Conservation (phyloP, 2,888 invertebrate species). For the Elegia similella region DNA sequence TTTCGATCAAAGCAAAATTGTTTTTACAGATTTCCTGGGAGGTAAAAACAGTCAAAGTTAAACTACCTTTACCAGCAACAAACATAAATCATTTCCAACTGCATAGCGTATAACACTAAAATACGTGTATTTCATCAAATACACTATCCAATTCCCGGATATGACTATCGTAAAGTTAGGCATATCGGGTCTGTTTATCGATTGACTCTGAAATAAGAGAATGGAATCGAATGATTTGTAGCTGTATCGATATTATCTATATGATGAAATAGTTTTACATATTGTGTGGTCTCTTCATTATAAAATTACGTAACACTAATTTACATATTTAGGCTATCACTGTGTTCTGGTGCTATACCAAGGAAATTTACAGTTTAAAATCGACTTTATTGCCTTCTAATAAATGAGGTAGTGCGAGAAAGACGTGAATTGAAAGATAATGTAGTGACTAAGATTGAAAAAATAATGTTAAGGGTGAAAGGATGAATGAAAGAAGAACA, state of each 20-base stretch:
- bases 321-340: neutral
- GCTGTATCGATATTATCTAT: slow-evolving; percentile 35
- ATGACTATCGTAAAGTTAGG: slow-evolving; percentile 20
- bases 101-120: neutral
- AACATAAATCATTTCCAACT: neutral
- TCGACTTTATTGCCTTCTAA: neutral
- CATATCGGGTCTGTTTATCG: slow-evolving; percentile 19
- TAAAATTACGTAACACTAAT: neutral
- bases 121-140: slow-evolving; percentile 12
- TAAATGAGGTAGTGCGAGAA: too few relatives aligned
- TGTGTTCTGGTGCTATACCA: neutral
- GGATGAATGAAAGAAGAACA: too few relatives aligned
- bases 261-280: slow-evolving; percentile 39
- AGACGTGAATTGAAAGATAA: too few relatives aligned
- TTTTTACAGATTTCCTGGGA: neutral
- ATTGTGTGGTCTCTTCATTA: neutral
- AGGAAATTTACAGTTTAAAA: neutral
- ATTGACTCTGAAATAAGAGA: slow-evolving; percentile 22
- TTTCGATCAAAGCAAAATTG: too few relatives aligned
- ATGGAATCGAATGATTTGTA: slow-evolving; percentile 37
- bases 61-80: slow-evolving; percentile 5
- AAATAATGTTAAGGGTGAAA: too few relatives aligned
- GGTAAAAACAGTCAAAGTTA: neutral
- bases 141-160: slow-evolving; percentile 32
- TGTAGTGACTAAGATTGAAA: too few relatives aligned